These are phyloP conservation scores for Euschistus heros DNA, from an alignment of 1,140 invertebrate genomes.

Conservation along the genomic window DNA sequence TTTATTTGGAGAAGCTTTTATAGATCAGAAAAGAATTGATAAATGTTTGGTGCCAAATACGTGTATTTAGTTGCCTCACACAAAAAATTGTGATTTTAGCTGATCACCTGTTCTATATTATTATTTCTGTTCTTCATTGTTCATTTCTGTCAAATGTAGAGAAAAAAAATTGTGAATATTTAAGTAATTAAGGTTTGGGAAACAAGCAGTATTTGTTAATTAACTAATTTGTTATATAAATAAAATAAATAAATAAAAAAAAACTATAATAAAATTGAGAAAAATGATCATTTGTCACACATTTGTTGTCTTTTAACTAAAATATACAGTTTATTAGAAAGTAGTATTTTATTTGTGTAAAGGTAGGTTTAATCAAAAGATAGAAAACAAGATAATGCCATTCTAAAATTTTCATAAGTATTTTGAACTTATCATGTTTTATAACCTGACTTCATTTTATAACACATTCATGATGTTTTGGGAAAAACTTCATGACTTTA, in stretches of 20 bases:
- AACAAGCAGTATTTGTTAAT: constrained; percentile 12
- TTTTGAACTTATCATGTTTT: too few species aligned
- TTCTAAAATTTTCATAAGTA: too few species aligned
- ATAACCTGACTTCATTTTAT: too few species aligned
- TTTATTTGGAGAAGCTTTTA: too few species aligned
- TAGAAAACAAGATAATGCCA: too few species aligned
- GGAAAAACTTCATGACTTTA: too few species aligned
- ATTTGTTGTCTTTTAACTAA: constrained; percentile 1
- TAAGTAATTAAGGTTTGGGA: constrained; percentile 11
- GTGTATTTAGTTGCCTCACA: constrained; percentile 8
- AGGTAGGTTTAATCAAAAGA: too few species aligned
- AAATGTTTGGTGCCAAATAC: constrained; percentile 6
- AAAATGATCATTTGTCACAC: constrained; percentile 9
- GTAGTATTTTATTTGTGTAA: constrained; percentile 1
- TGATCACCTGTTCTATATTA: neutral
- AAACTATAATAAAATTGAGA: neutral
- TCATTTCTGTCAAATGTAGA: too few species aligned
- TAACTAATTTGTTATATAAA: constrained; percentile 9
- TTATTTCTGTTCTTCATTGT: neutral
- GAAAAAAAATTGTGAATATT: neutral
- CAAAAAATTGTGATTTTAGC: constrained; percentile 8
- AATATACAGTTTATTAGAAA: constrained; percentile 7
- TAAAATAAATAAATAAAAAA: neutral
- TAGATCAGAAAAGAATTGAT: too few species aligned
- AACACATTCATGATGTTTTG: too few species aligned